Evolutionary conservation across 2,888 invertebrate species (phyloP), one percentile per base, ranked within the genome.

Genomic region (Heteropelma amictum): DNA sequence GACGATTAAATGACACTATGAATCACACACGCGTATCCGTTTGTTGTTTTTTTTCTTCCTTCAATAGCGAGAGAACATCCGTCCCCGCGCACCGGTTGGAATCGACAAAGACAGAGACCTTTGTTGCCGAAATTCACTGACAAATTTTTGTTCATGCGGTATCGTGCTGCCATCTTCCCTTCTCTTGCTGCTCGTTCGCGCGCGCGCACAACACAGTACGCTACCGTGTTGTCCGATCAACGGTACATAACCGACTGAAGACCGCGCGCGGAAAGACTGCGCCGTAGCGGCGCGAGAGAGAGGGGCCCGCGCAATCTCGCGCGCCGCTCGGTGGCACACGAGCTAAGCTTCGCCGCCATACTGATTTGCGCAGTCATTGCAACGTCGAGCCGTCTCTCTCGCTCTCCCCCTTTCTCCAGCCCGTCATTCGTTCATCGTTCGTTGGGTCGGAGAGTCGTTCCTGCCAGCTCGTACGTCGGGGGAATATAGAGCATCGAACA

Each of bases 311-410:
- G 14, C 26, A 19, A 12, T 6, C 19, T 6, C 19, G 3, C n/a
- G 28, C 1, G n/a, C n/a, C 12, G 10, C 30, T 26, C 17, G 8
- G 17, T 30, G 17, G 10, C 17, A 28, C 17, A 12, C 5, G 1
- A 23, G 21, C 40, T 45, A 4, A 23, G 56, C 7, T 38, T 28
- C 33, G 7, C 7, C 80, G 79, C 82, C 83, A 82, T 81, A 51
- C 82, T 82, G 76, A 80, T 81, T 77, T 84, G 84, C 84, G 80
- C 71, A 79, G 84, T 84, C 84, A 84, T 84, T 82, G 73, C 76
- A 77, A 69, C 51, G 76, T 78, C 78, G 79, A 64, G 63, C 61
- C 49, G 10, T 45, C 17, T 58, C 67, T 28, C 38, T 40, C n/a
- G 23, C 7, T 35, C 42, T 64, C 71, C 78, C 60, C n/a, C 45